Percentiles rank a stretch among this genome's conserved stretches.
These are phyloP conservation scores for Brachionus asplanchnoidis DNA, from an alignment of 1,140 invertebrate species.

Conservation along the genomic window DNA sequence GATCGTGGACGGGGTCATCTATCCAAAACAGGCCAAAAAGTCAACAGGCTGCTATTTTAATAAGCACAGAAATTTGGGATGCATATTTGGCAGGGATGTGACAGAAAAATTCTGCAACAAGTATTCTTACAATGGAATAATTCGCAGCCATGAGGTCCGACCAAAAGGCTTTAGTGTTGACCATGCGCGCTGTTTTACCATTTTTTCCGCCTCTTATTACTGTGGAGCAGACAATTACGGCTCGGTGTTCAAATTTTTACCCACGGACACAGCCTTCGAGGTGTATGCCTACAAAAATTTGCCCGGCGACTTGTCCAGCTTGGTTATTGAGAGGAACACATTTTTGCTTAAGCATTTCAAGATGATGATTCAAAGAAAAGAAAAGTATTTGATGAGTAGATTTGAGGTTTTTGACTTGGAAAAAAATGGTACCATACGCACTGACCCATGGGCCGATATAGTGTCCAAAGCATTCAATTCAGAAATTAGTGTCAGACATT, in stretches of 20 bases:
- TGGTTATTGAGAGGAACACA: not conserved
- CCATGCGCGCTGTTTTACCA: not conserved
- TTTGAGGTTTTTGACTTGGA: not conserved
- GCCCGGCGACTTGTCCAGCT: not conserved
- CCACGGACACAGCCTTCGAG: not conserved
- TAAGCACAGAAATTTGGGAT: not conserved
- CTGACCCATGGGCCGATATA: conserved; percentile 2
- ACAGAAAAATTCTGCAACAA: conserved; percentile 30
- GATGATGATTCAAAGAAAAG: not conserved
- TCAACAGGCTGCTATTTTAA: conserved; percentile 3
- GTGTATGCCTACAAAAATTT: not conserved
- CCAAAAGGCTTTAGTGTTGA: not conserved
- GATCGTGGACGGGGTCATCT: not conserved
- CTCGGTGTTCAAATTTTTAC: not conserved
- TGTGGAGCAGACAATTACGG: not conserved
- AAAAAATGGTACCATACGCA: not conserved
- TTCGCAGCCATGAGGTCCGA: conserved; percentile 16
- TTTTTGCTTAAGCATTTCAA: not conserved
- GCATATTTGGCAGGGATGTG: not conserved
- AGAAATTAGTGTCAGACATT: not conserved
- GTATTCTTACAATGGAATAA: not conserved
- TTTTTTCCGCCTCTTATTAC: conserved; percentile 12
- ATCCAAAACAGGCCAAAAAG: not conserved
- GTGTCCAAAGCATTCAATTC: not conserved
- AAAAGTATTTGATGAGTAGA: not conserved